Evolutionary conservation across 2,888 invertebrate species (phyloP), one percentile per base, ranked within the genome.

Genomic region (Agrochola circellaris): DNA sequence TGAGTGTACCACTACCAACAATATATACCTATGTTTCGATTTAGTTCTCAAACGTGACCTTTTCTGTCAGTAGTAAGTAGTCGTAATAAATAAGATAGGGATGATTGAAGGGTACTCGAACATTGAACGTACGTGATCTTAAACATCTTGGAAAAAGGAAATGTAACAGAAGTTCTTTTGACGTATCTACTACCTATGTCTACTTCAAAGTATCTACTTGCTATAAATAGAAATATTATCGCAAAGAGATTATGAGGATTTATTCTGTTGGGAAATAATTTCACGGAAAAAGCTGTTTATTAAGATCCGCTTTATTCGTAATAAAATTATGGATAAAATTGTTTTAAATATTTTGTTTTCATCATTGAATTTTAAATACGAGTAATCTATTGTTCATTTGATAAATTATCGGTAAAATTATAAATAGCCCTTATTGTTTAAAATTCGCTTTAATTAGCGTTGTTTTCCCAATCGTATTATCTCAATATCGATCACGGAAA

Each of bases 81-180:
- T 54, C 15, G 79, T 68, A 83, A 79, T 79, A 81, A 61, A 81
- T 60, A 61, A 81, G 68, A 73, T 83, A 69, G 68, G 79, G 30
- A 58, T 83, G 79, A 81, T 83, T 81, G 79, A 54, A 81, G 73
- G 83, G 54, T 60, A 56, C 54, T 82, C 70, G 38, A 77, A 60
- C 64, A 73, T 73, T 83, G 68, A 69, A 23, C 67, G 83, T 73
- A 79, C 80, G 80, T 81, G 80, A 77, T 82, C 83, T 60, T 79
- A 64, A 74, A 54, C 64, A 79, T 78, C 61, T 78, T 61, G 68
- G 45, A 71, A 83, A 61, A 73, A 56, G 68, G 45, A 77, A 80
- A 61, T 30, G 48, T 70, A 42, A 13, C n/a, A 48, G 60, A 82
- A 42, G 26, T 60, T 54, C 23, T 82, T 56, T 65, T 82, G 58